Evolutionary conservation across 2,113 vertebrate species (phyloP).

Genomic region (Pseudopodoces humilis): DNA sequence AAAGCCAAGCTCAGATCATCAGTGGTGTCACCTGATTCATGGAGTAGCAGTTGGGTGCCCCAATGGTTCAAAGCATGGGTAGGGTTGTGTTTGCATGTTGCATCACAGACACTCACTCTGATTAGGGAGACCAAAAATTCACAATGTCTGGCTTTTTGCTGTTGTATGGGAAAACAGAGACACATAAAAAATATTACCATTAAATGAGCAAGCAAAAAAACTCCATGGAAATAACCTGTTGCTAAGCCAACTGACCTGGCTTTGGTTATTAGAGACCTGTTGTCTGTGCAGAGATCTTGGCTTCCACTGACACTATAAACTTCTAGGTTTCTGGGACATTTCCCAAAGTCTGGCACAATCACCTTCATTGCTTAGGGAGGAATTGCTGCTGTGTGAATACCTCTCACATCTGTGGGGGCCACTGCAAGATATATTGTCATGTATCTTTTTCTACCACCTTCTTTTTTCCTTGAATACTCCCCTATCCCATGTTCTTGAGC

Average conservation of each 20-base stretch:
- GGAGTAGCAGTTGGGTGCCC: not conserved
- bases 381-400: not conserved
- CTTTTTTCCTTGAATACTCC: not conserved
- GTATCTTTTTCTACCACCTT: not conserved
- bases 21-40: not conserved
- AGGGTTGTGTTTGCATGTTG: not conserved
- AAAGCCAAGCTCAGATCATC: not conserved
- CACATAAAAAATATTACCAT: not conserved
- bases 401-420: not conserved
- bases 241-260: not conserved
- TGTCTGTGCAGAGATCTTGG: not conserved
- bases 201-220: not conserved
- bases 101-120: not conserved
- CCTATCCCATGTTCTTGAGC: not conserved
- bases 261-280: not conserved
- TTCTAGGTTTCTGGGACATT: not conserved
- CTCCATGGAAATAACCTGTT: not conserved
- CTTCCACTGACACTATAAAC: not conserved
- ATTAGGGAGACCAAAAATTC: not conserved
- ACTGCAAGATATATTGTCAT: not conserved
- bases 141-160: not conserved
- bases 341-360: not conserved
- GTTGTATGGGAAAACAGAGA: not conserved
- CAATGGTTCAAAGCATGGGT: not conserved
- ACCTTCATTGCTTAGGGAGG: not conserved